Percentiles rank a stretch among this genome's conserved stretches.
phyloP scores from a whole-genome alignment of 2,888 invertebrate genomes.

The Andrena minutula region DNA sequence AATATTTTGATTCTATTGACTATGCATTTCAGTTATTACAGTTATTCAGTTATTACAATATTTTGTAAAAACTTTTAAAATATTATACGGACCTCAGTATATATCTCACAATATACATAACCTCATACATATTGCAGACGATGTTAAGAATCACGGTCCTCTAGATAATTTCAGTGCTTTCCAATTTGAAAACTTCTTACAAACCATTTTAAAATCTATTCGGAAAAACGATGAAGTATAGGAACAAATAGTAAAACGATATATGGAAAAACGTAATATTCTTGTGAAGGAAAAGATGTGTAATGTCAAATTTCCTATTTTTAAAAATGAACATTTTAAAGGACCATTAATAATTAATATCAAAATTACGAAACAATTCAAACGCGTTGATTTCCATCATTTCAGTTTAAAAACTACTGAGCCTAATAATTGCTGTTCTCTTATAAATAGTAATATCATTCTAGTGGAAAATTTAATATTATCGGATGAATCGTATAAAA shows the following conservation, averaged over 20 bases:
- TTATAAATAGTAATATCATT: not conserved
- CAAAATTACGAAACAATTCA: not conserved
- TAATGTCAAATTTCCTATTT: too few relatives aligned
- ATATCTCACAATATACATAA: not conserved
- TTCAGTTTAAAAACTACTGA: too few relatives aligned
- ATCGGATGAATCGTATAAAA: not conserved
- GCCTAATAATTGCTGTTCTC: not conserved
- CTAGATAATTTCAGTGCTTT: slow-evolving; percentile 2
- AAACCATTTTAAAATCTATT: not conserved
- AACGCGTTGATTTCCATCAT: not conserved
- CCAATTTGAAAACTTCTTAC: not conserved
- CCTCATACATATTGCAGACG: not conserved
- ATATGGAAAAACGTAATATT: not conserved
- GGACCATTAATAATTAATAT: too few relatives aligned
- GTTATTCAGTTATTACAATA: too few relatives aligned
- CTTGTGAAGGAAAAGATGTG: too few relatives aligned
- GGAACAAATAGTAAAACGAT: too few relatives aligned
- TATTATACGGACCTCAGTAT: slow-evolving; percentile 3
- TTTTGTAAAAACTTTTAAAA: slow-evolving; percentile 3
- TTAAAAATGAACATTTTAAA: too few relatives aligned
- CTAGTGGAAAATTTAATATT: not conserved
- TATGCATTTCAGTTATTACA: not conserved
- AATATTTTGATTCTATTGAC: not conserved
- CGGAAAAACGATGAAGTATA: too few relatives aligned
- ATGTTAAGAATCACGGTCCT: not conserved